phyloP scores from a whole-genome alignment of 2,888 invertebrate genomes.

The Latheticus oryzae region DNA sequence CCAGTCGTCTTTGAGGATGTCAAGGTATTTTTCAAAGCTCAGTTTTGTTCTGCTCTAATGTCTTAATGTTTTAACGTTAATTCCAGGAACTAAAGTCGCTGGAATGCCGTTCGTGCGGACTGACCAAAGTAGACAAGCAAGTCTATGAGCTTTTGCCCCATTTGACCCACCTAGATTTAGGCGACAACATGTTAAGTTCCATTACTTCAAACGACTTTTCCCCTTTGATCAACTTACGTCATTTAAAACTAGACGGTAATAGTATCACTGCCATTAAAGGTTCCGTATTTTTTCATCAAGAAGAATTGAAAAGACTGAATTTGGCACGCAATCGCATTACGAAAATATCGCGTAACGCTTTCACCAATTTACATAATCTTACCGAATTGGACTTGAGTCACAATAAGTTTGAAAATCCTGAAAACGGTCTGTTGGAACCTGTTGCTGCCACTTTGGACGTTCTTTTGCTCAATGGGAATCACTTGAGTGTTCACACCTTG shows the following conservation, averaged over 20 bases:
- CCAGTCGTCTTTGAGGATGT: slow-evolving; percentile 83
- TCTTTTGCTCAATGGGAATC: slow-evolving; percentile 75
- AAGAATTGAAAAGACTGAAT: slow-evolving; percentile 69
- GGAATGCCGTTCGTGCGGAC: slow-evolving; percentile 78
- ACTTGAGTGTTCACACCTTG: slow-evolving; percentile 69
- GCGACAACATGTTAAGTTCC: slow-evolving; percentile 79
- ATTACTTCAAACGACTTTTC: slow-evolving; percentile 76
- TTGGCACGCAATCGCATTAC: slow-evolving; percentile 79
- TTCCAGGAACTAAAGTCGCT: slow-evolving; percentile 77
- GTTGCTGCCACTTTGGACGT: slow-evolving; percentile 71
- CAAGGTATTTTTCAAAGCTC: slow-evolving; percentile 66
- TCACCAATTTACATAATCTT: slow-evolving; percentile 76
- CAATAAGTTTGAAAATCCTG: slow-evolving; percentile 68
- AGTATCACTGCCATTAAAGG: slow-evolving; percentile 77
- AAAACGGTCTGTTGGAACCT: slow-evolving; percentile 54
- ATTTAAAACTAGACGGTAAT: slow-evolving; percentile 79
- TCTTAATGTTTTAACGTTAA: background rate
- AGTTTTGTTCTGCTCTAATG: slow-evolving; percentile 1
- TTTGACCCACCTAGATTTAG: slow-evolving; percentile 79
- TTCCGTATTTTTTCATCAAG: slow-evolving; percentile 72
- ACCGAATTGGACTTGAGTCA: slow-evolving; percentile 78
- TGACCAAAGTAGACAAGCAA: slow-evolving; percentile 76
- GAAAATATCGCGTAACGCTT: slow-evolving; percentile 77
- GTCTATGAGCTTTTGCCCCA: slow-evolving; percentile 78
- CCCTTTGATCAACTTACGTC: slow-evolving; percentile 73